Conservation (phyloP, 2,797 vertebrate species). For the Emys orbicularis region DNA sequence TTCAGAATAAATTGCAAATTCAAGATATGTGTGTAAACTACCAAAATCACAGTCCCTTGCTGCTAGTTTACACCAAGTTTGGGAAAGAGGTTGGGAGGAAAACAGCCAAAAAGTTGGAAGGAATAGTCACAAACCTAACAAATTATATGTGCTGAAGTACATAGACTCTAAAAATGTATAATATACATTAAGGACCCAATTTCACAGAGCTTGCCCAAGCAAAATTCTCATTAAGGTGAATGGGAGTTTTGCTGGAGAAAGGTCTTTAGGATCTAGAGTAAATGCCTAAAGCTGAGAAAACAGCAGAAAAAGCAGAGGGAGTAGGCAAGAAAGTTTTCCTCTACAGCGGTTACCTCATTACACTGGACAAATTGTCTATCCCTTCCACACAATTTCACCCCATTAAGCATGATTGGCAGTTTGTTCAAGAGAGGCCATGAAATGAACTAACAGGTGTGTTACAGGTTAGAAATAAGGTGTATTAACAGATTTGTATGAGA, state of each 20-base stretch:
- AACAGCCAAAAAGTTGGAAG: background rate
- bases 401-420: background rate
- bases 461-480: background rate
- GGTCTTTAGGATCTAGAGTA: background rate
- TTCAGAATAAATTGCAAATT: background rate
- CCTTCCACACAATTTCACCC: background rate
- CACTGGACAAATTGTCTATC: background rate
- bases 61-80: background rate
- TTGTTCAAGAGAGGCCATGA: background rate
- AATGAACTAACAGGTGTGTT: background rate
- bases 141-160: background rate
- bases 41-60: slow-evolving; percentile 19
- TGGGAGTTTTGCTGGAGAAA: background rate
- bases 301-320: background rate
- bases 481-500: background rate
- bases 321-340: background rate
- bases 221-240: background rate
- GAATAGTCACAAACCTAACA: background rate
- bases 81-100: background rate
- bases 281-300: background rate
- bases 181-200: background rate
- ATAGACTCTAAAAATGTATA: background rate
- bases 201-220: background rate
- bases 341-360: background rate
- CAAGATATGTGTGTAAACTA: background rate